phyloP scores from a whole-genome alignment of 2,113 vertebrate species.

The Scatophagus argus region DNA sequence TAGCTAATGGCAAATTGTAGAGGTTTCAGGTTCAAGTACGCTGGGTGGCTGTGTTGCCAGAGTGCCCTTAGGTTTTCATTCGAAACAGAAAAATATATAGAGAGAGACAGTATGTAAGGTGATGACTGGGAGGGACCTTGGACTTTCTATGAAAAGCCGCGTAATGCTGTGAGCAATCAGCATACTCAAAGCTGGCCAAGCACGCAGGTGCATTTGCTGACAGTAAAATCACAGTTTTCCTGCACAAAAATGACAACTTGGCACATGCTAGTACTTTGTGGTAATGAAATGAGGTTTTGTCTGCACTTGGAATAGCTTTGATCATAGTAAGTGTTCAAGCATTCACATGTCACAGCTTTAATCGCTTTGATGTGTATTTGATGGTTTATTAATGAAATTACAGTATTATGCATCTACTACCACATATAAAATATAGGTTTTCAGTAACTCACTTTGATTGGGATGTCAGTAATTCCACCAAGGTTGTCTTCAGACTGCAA shows the following conservation, averaged over 20 bases:
- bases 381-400: conserved; percentile 7
- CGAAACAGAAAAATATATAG: conserved; percentile 6
- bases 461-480: not conserved
- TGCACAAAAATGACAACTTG: not conserved
- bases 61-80: conserved; percentile 31
- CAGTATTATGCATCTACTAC: not conserved
- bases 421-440: not conserved
- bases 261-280: not conserved
- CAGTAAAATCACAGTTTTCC: not conserved
- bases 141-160: conserved; percentile 7
- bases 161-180: not conserved
- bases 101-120: not conserved
- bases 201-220: not conserved
- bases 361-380: conserved; percentile 20
- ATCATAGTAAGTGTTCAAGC: not conserved
- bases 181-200: not conserved
- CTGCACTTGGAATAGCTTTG: not conserved
- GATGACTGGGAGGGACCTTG: conserved; percentile 18
- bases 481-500: not conserved
- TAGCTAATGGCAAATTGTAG: conserved; percentile 60
- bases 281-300: not conserved
- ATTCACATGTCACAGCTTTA: conserved; percentile 1
- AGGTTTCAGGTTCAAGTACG: conserved; percentile 50
- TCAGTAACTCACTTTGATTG: not conserved
- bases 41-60: conserved; percentile 28